Percentiles rank a stretch among this genome's conserved stretches.
Conservation (phyloP, 2,797 vertebrate genomes). For the Nasua narica region DNA sequence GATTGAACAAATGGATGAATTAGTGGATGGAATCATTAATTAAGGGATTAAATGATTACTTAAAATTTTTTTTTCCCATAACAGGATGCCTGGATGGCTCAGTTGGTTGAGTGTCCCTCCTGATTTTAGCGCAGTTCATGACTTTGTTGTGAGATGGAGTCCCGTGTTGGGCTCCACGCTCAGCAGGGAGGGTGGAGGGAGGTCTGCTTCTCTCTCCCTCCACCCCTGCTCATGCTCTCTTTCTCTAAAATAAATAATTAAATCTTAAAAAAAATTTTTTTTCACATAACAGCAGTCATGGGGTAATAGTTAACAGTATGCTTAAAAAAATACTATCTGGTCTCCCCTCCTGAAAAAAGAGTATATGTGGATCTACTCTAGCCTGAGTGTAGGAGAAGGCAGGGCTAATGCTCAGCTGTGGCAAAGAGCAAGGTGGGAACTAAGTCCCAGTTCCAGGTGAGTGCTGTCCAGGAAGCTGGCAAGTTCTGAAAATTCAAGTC, state of each 20-base stretch:
- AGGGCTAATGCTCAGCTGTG: not conserved
- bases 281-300: not conserved
- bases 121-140: not conserved
- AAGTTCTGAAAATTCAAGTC: not conserved
- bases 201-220: not conserved
- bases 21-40: not conserved
- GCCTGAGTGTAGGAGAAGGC: not conserved
- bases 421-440: not conserved
- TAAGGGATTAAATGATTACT: not conserved
- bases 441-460: not conserved
- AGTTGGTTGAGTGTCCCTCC: not conserved
- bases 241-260: not conserved
- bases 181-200: not conserved
- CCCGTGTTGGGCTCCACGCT: not conserved
- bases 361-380: not conserved
- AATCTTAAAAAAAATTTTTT: not conserved
- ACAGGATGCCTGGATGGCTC: not conserved
- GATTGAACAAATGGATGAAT: not conserved
- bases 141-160: not conserved
- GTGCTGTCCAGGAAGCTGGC: not conserved
- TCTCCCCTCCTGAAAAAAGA: not conserved
- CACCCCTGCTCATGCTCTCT: not conserved
- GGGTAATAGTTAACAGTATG: not conserved
- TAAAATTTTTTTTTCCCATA: not conserved
- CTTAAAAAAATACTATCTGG: not conserved